Evolutionary conservation across 2,797 vertebrate species (phyloP).

Genomic region (Carapus acus): DNA sequence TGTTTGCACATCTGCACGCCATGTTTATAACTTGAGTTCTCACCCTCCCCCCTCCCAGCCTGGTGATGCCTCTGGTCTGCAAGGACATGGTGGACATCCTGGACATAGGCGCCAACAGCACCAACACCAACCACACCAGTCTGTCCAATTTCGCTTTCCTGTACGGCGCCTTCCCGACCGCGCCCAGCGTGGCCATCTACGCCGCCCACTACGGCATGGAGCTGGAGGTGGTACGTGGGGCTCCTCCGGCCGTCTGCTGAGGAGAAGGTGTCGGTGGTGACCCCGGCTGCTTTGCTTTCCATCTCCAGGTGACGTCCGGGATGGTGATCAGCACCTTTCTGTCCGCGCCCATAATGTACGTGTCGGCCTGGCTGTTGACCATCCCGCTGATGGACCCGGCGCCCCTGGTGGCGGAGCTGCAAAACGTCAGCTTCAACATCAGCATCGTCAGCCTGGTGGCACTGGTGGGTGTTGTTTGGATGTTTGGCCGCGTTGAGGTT

Average conservation of each 20-base stretch:
- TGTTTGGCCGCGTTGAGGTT: not conserved
- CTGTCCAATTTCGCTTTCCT: slow-evolving; percentile 96
- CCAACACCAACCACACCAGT: slow-evolving; percentile 84
- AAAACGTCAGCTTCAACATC: slow-evolving; percentile 94
- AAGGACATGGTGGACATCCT: slow-evolving; percentile 94
- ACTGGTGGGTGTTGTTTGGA: slow-evolving; percentile 85
- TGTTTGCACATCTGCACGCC: too few species aligned
- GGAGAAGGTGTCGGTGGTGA: not conserved
- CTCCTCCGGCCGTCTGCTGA: not conserved
- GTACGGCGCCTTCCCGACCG: slow-evolving; percentile 93
- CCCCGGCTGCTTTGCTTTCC: not conserved
- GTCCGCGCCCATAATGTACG: slow-evolving; percentile 96
- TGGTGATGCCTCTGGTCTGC: slow-evolving; percentile 92
- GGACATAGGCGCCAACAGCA: slow-evolving; percentile 74
- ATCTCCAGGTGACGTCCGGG: slow-evolving; percentile 84
- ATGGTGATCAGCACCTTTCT: slow-evolving; percentile 97
- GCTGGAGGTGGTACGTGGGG: slow-evolving; percentile 87
- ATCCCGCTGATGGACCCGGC: slow-evolving; percentile 92
- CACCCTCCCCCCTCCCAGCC: slow-evolving; percentile 59
- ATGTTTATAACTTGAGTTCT: not conserved
- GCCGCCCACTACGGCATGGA: slow-evolving; percentile 94
- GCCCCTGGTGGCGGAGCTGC: slow-evolving; percentile 81
- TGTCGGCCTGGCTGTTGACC: slow-evolving; percentile 93
- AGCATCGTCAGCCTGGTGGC: slow-evolving; percentile 88
- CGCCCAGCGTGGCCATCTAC: slow-evolving; percentile 94